phyloP scores from a whole-genome alignment of 2,113 vertebrate species.

The Bubo bubo region DNA sequence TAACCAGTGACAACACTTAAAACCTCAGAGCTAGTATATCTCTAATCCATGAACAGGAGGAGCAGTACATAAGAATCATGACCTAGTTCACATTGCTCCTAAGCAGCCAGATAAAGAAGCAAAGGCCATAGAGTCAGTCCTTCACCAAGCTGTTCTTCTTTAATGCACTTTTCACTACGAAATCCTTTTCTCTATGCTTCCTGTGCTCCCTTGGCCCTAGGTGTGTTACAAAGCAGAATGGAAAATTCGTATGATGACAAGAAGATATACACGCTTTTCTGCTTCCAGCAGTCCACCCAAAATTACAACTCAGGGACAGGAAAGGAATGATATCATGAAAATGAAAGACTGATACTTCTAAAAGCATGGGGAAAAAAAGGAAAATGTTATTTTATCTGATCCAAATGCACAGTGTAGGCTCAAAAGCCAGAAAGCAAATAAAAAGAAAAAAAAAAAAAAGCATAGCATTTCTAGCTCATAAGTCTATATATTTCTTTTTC shows the following conservation, averaged over 20 bases:
- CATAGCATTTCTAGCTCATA: not conserved
- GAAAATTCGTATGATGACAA: not conserved
- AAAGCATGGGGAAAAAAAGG: not conserved
- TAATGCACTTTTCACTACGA: not conserved
- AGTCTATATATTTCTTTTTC: not conserved
- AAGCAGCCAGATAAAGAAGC: not conserved
- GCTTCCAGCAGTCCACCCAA: constrained; percentile 53
- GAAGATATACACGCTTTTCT: constrained; percentile 27
- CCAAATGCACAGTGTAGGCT: not conserved
- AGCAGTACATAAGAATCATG: not conserved
- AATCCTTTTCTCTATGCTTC: not conserved
- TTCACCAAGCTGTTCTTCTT: not conserved
- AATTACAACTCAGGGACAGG: constrained; percentile 41
- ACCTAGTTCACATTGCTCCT: not conserved
- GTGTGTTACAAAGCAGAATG: not conserved
- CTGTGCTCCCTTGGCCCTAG: constrained; percentile 6
- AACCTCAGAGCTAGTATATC: not conserved
- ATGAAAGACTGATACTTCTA: not conserved
- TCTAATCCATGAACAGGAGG: not conserved
- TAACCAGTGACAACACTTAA: not conserved
- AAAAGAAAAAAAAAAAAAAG: not conserved
- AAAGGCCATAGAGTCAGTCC: not conserved
- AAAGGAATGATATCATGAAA: constrained; percentile 17
- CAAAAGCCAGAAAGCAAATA: constrained; percentile 27
- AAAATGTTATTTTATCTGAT: not conserved